These are phyloP conservation scores for Conomelus anceps DNA, from an alignment of 2,888 invertebrate species.

Conservation along the genomic window DNA sequence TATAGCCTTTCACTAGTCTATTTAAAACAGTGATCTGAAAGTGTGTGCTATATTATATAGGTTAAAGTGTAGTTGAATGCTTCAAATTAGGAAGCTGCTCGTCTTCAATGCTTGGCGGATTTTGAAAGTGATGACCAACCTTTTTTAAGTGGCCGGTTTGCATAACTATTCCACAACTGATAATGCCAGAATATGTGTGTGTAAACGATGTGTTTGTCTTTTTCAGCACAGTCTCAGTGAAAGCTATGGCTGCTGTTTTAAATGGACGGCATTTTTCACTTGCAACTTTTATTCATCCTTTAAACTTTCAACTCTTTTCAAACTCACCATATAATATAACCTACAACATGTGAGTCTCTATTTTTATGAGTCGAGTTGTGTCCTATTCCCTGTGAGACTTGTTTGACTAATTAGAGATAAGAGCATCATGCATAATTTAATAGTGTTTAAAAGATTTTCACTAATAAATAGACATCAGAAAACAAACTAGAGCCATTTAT, in stretches of 20 bases:
- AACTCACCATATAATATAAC: background rate
- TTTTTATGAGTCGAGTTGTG: background rate
- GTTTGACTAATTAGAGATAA: too few species aligned
- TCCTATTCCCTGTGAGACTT: background rate
- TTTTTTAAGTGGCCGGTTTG: background rate
- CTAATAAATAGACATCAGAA: too few species aligned
- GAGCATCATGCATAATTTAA: too few species aligned
- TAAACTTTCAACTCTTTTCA: background rate
- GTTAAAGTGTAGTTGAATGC: background rate
- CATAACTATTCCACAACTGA: background rate
- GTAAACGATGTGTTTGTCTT: background rate
- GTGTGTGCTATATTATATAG: background rate
- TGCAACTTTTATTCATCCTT: background rate
- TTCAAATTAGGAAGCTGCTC: background rate
- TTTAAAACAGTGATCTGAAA: background rate
- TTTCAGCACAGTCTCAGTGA: background rate
- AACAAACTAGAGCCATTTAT: too few species aligned
- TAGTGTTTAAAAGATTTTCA: too few species aligned
- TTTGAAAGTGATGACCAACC: background rate
- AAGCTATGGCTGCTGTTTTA: background rate
- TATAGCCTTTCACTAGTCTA: too few species aligned
- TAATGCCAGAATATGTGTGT: background rate
- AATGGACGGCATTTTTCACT: background rate
- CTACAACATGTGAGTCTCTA: too few species aligned
- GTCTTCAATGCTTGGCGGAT: background rate